phyloP scores from a whole-genome alignment of 2,797 vertebrate genomes.

The Pseudocheirus occidentalis region DNA sequence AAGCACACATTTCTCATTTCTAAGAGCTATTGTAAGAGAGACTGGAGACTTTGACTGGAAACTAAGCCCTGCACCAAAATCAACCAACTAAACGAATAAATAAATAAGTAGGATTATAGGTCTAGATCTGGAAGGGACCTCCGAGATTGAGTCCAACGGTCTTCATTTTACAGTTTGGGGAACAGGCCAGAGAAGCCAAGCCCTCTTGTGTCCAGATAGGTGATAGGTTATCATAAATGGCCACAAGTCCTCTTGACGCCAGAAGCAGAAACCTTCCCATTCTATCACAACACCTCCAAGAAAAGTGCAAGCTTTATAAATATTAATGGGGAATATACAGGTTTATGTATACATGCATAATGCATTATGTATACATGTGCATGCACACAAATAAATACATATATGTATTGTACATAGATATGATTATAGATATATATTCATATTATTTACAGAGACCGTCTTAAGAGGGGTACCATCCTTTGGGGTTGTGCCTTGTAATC shows the following conservation, averaged over 20 bases:
- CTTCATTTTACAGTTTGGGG: background rate
- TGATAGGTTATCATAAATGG: background rate
- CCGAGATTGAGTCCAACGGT: background rate
- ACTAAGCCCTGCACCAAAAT: background rate
- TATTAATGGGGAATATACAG: background rate
- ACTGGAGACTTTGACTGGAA: slow-evolving; percentile 37
- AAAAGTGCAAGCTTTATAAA: slow-evolving; percentile 17
- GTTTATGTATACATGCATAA: background rate
- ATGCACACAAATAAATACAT: background rate
- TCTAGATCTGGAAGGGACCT: background rate
- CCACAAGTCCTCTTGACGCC: background rate
- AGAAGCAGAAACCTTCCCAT: background rate
- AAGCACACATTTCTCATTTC: slow-evolving; percentile 22
- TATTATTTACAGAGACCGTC: slow-evolving; percentile 7
- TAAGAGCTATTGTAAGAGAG: slow-evolving; percentile 36
- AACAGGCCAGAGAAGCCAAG: background rate
- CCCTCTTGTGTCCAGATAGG: background rate
- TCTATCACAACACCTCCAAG: background rate
- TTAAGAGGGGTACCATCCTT: background rate
- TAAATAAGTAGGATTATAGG: background rate
- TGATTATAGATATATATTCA: background rate
- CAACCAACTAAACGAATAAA: background rate
- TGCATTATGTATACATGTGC: background rate
- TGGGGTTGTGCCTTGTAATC: background rate
- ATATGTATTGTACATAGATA: background rate